phyloP scores from a whole-genome alignment of 2,797 vertebrate genomes.

The Acridotheres tristis region DNA sequence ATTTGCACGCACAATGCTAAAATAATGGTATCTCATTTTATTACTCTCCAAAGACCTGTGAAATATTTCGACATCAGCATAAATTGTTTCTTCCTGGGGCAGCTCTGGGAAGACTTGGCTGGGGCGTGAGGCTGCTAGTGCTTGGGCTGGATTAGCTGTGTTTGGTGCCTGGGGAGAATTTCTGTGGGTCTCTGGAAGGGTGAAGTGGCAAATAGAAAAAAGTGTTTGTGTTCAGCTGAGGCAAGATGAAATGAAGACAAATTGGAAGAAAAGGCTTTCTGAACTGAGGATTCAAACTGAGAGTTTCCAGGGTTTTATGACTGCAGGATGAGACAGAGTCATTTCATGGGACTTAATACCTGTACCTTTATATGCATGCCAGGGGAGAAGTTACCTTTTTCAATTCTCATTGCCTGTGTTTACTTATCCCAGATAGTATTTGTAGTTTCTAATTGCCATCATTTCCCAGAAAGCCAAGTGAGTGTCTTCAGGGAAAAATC shows the following conservation, averaged over 20 bases:
- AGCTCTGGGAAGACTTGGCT: neutral
- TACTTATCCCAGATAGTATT: neutral
- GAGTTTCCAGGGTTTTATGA: neutral
- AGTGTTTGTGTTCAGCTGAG: neutral
- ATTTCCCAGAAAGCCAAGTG: neutral
- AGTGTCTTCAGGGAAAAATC: neutral
- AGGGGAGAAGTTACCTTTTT: neutral
- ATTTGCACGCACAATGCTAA: neutral
- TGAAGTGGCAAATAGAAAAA: neutral
- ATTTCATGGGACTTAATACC: neutral
- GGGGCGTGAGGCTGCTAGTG: accelerated
- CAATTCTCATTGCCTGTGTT: neutral
- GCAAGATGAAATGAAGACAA: neutral
- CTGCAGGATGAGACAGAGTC: neutral
- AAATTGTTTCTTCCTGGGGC: neutral
- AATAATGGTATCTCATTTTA: neutral
- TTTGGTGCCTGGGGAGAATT: neutral
- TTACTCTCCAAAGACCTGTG: accelerated
- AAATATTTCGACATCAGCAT: neutral
- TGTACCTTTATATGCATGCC: neutral
- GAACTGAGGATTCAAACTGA: neutral
- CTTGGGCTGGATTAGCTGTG: neutral
- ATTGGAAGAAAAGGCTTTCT: neutral
- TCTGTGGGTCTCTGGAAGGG: neutral
- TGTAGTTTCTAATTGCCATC: neutral